Conservation (phyloP, 1,140 invertebrate species). For the Gryllus bimaculatus region DNA sequence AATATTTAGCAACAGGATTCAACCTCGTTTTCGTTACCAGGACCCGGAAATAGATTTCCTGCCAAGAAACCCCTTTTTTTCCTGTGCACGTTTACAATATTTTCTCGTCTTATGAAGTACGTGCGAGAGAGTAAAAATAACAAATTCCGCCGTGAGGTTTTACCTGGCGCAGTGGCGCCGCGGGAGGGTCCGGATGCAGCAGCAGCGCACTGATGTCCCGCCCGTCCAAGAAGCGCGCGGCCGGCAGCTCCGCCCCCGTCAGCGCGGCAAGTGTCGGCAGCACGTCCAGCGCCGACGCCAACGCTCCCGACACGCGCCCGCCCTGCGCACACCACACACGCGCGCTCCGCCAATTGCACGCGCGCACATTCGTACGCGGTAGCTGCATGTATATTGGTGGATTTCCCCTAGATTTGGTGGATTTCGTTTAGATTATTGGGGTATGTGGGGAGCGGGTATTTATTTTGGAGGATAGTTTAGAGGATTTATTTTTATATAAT, state of each 20-base stretch:
- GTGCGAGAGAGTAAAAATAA: not conserved
- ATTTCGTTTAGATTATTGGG: too few species aligned
- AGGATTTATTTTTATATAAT: too few species aligned
- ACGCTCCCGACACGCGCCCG: slow-evolving; percentile 17
- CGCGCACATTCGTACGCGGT: too few species aligned
- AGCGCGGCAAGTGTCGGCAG: slow-evolving; percentile 22
- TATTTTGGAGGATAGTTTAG: too few species aligned
- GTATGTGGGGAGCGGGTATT: too few species aligned
- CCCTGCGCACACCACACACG: slow-evolving; percentile 18
- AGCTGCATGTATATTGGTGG: too few species aligned
- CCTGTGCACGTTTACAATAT: not conserved
- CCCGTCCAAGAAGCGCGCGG: slow-evolving; percentile 22
- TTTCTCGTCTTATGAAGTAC: too few species aligned
- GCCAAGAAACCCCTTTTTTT: not conserved
- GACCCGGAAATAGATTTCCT: not conserved
- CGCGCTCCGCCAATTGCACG: too few species aligned
- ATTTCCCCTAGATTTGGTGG: too few species aligned
- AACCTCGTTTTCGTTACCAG: not conserved
- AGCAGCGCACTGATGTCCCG: slow-evolving; percentile 17
- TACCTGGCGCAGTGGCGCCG: not conserved
- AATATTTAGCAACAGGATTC: too few species aligned
- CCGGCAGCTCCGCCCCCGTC: slow-evolving; percentile 16
- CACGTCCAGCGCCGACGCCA: slow-evolving; percentile 23
- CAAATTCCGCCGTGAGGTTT: not conserved
- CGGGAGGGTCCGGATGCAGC: slow-evolving; percentile 15